These are phyloP conservation scores for Mamestra brassicae DNA, from an alignment of 2,888 invertebrate genomes.

Conservation along the genomic window DNA sequence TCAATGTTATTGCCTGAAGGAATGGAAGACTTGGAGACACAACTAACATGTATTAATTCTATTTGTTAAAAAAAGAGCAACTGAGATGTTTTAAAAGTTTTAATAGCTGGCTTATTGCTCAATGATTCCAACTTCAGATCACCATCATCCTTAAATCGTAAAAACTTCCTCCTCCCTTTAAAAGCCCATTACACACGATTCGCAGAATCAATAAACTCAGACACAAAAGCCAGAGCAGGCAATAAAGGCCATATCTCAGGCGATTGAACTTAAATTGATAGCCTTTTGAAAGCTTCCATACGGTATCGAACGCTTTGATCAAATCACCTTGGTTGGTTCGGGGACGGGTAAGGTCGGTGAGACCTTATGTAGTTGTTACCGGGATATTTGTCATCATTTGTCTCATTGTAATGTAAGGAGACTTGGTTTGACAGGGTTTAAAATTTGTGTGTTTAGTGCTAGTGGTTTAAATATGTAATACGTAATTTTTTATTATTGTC, in stretches of 20 bases:
- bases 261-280: conserved; percentile 62
- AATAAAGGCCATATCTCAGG: conserved; percentile 38
- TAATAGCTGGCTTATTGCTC: neutral
- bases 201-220: conserved; percentile 48
- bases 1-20: neutral
- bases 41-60: neutral
- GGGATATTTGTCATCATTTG: conserved; percentile 49
- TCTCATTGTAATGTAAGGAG: conserved; percentile 41
- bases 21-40: neutral
- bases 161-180: conserved; percentile 26
- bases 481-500: neutral
- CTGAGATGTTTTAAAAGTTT: neutral
- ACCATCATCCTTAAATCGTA: conserved; percentile 6
- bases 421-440: neutral
- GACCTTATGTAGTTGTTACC: conserved; percentile 44
- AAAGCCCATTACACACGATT: conserved; percentile 31
- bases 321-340: conserved; percentile 44
- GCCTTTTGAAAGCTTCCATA: conserved; percentile 43
- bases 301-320: conserved; percentile 55
- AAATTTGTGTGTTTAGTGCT: neutral
- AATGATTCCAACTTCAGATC: neutral
- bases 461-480: neutral
- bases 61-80: neutral
- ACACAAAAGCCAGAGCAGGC: conserved; percentile 49
- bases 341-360: conserved; percentile 47